These are phyloP conservation scores for Syncerus caffer DNA, from an alignment of 2,797 vertebrate species.

Conservation along the genomic window DNA sequence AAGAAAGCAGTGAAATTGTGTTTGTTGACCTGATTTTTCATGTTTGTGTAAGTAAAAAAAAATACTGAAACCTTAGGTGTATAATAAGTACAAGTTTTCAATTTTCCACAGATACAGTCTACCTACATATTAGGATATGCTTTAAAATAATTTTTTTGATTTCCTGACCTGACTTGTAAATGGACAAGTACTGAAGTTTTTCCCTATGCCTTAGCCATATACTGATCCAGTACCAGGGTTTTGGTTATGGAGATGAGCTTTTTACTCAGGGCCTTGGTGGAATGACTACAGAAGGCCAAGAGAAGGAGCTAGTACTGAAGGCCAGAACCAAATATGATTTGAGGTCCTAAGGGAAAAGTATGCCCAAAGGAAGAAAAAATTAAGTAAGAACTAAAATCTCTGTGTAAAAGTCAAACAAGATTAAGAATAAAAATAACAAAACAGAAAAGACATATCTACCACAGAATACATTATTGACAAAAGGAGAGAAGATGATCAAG, in stretches of 20 bases:
- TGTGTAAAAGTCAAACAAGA: neutral
- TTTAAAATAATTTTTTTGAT: neutral
- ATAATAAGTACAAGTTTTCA: neutral
- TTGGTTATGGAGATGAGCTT: neutral
- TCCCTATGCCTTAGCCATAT: neutral
- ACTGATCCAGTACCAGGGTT: neutral
- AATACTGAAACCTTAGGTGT: neutral
- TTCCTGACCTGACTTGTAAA: neutral
- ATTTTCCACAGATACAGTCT: neutral
- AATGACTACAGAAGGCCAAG: neutral
- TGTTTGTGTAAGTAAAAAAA: neutral
- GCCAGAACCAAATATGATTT: neutral
- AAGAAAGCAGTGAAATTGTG: neutral
- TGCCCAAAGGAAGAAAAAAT: neutral
- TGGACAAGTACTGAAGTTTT: neutral
- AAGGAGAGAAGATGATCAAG: neutral
- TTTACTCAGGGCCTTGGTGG: neutral
- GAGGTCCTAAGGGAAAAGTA: neutral
- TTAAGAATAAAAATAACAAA: neutral
- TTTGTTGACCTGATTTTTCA: neutral
- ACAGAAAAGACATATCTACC: neutral
- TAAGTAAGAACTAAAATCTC: neutral
- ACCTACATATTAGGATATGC: neutral
- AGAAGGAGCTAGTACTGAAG: neutral
- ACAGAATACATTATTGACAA: neutral